These are phyloP conservation scores for Amblyornis subalaris DNA, from an alignment of 2,113 vertebrate species.

Conservation along the genomic window DNA sequence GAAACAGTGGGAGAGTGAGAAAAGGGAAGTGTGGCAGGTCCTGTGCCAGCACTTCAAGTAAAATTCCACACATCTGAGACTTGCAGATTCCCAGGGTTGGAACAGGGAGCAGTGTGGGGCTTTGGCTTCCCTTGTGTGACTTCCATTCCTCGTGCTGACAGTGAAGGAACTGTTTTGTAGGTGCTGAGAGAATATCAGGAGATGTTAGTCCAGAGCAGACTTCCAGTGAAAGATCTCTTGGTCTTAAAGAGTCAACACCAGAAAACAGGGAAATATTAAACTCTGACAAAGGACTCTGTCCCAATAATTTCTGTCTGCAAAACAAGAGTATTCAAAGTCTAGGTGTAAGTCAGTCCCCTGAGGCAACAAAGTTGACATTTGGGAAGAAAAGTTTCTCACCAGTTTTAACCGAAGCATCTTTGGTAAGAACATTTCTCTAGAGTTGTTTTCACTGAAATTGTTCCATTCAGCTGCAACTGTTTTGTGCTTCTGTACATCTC, in stretches of 20 bases:
- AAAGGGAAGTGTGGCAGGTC: neutral
- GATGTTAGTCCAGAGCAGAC: slow-evolving; percentile 8
- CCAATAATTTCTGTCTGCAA: neutral
- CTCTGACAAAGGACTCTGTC: neutral
- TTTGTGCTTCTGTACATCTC: neutral
- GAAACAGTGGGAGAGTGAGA: neutral
- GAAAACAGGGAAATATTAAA: neutral
- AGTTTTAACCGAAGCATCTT: slow-evolving; percentile 18
- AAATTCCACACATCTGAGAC: neutral
- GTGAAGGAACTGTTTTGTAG: slow-evolving; percentile 36
- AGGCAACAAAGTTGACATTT: neutral
- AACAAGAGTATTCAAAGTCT: neutral
- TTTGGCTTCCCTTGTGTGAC: neutral
- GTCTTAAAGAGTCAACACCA: slow-evolving; percentile 18
- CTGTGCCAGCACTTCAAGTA: neutral
- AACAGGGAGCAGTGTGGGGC: neutral
- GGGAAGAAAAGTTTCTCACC: slow-evolving; percentile 52
- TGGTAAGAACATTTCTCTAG: slow-evolving; percentile 54
- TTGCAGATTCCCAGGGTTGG: neutral
- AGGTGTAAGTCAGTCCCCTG: neutral
- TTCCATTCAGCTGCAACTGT: neutral
- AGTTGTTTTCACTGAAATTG: neutral
- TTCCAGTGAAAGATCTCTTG: slow-evolving; percentile 19
- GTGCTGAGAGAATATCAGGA: slow-evolving; percentile 49
- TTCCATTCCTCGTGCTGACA: neutral